Conservation (phyloP, 2,113 vertebrate species). For the Mus spicilegus region DNA sequence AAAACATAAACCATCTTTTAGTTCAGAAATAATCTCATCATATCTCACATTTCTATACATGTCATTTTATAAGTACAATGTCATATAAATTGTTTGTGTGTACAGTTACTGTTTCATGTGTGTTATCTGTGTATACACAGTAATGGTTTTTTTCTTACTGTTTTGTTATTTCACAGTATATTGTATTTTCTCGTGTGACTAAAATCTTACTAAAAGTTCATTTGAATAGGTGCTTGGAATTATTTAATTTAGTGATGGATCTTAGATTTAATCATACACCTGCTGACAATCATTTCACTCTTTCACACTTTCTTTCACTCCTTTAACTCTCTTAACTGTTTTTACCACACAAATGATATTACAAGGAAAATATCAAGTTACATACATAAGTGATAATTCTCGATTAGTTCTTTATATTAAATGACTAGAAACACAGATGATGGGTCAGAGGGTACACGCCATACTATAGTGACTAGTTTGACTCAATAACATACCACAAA, state of each 20-base stretch:
- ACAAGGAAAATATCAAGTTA: background rate
- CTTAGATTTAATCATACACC: background rate
- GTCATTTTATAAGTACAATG: background rate
- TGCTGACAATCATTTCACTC: background rate
- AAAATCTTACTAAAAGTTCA: background rate
- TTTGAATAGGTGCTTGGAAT: background rate
- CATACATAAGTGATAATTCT: background rate
- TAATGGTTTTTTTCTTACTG: background rate
- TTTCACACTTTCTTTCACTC: background rate
- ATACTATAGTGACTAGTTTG: background rate
- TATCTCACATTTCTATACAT: background rate
- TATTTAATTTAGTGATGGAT: background rate
- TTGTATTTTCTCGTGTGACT: background rate
- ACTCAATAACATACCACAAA: background rate
- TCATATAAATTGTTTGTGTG: background rate
- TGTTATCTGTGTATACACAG: background rate
- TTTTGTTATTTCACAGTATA: slow-evolving; percentile 10
- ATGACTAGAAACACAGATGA: background rate
- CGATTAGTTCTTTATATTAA: background rate
- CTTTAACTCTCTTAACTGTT: background rate
- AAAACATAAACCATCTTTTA: background rate
- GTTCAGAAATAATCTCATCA: slow-evolving; percentile 1
- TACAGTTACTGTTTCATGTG: background rate
- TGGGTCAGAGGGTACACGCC: background rate
- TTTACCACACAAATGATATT: background rate